Percentiles rank a stretch among this genome's conserved stretches.
phyloP scores from a whole-genome alignment of 1,140 invertebrate genomes.

The Delia radicum region DNA sequence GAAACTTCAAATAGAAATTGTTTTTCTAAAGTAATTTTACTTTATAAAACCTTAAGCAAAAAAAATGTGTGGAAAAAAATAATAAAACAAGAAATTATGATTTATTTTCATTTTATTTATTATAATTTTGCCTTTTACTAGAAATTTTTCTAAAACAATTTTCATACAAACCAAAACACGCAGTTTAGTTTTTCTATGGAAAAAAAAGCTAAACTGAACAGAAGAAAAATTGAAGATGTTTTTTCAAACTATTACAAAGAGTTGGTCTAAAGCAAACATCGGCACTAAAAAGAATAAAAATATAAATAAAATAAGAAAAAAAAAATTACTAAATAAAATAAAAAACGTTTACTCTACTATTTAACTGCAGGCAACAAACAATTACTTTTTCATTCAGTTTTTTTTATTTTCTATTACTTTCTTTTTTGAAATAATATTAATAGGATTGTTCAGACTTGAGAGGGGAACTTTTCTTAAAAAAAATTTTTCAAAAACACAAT shows the following conservation, averaged over 20 bases:
- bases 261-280: background rate
- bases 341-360: background rate
- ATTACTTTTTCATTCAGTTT: background rate
- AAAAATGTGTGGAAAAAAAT: too few relatives aligned
- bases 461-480: too few relatives aligned
- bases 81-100: background rate
- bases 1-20: too few relatives aligned
- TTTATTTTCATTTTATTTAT: background rate
- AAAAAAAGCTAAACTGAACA: background rate
- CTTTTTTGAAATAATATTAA: background rate
- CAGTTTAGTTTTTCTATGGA: background rate
- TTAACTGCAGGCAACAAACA: background rate
- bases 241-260: background rate
- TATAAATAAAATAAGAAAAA: background rate
- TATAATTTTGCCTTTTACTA: background rate
- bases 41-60: background rate
- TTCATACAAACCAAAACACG: background rate
- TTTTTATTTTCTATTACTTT: background rate
- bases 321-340: background rate
- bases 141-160: background rate
- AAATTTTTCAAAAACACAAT: too few relatives aligned
- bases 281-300: background rate
- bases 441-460: too few relatives aligned
- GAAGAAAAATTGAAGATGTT: too few relatives aligned
- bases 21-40: background rate